Evolutionary conservation across 2,113 vertebrate species (phyloP).

Genomic region (Syngnathoides biaculeatus): DNA sequence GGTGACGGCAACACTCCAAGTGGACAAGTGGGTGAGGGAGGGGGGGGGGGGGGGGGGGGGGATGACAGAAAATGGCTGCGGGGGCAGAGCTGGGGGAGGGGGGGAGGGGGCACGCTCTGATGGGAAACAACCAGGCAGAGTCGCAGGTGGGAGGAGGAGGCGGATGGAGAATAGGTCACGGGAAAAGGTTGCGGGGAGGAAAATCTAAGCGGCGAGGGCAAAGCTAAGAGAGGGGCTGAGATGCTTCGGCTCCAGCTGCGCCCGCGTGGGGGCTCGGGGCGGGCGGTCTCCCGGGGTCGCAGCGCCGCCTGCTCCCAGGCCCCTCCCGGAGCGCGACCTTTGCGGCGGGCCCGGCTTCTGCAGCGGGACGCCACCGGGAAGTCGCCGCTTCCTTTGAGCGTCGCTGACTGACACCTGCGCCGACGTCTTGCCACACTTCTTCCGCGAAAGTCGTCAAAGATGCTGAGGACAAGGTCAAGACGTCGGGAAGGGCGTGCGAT

Average conservation of each 20-base stretch:
- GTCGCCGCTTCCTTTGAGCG: not conserved
- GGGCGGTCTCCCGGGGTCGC: conserved; percentile 41
- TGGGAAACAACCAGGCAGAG: conserved; percentile 14
- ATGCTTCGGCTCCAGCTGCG: conserved; percentile 47
- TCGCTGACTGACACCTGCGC: not conserved
- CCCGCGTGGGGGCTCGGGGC: conserved; percentile 3
- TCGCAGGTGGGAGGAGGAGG: conserved; percentile 46
- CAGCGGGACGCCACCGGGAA: conserved; percentile 14
- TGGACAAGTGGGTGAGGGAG: conserved; percentile 32
- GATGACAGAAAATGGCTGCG: conserved; percentile 38
- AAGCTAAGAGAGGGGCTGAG: conserved; percentile 11
- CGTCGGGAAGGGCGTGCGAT: not conserved
- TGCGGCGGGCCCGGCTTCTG: conserved; percentile 33
- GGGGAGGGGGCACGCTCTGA: conserved; percentile 6
- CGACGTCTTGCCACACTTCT: not conserved
- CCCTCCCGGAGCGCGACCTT: conserved; percentile 44
- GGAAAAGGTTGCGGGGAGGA: conserved; percentile 27
- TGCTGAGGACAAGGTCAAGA: not conserved
- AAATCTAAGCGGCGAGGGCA: conserved; percentile 16
- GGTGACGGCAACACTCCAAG: conserved; percentile 51
- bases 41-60: conserved; percentile 3
- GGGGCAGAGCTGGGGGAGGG: conserved; percentile 21
- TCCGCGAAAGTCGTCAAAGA: not conserved
- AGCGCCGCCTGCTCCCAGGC: conserved; percentile 35
- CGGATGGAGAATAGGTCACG: conserved; percentile 41